Evolutionary conservation across 2,113 vertebrate species (phyloP), one percentile per base, ranked within the genome.

Genomic region (Vidua chalybeata): DNA sequence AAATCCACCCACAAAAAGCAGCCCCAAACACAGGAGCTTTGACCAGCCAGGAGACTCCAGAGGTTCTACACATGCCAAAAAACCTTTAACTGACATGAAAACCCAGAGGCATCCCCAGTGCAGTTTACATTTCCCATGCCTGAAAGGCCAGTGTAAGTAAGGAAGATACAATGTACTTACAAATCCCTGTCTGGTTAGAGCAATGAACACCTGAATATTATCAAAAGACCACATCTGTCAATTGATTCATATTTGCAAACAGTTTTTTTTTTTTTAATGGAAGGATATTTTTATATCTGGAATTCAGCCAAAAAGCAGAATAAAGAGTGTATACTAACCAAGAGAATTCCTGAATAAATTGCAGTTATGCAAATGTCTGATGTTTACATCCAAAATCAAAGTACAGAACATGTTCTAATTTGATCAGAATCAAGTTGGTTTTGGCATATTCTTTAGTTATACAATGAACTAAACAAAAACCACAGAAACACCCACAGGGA

Each of bases 401-500:
- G 74, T 19, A 63, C 28, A 82, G 46, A 77, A 62, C 46, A 28
- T 18, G 46, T 80, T 83, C 55, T 76, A 85, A 83, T 88, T 77
- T 87, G 54, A 93, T 49, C 55, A 86, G 46, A 90, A 90, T 77
- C 43, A 21, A 59, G 86, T 26, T 71, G 79, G 22, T 56, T 93
- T 93, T 49, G 78, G 64, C 84, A 81, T 35, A 72, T 78, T 87
- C 52, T 89, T 87, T 49, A 81, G 49, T 64, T 63, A 74, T 7
- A 90, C 59, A 82, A 69, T 33, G 35, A 92, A 62, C 37, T 69
- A 69, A 87, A 85, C 45, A 79, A 80, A 95, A 91, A 45, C 46
- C 76, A 84, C 84, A 94, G 73, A 68, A 90, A 85, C 55, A 87
- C 48, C 72, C 68, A 89, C 63, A 86, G 45, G 75, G 78, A 93